Base-by-base conservation (phyloP, 2,888 invertebrate species). In the Rhingia rostrata region DNA sequence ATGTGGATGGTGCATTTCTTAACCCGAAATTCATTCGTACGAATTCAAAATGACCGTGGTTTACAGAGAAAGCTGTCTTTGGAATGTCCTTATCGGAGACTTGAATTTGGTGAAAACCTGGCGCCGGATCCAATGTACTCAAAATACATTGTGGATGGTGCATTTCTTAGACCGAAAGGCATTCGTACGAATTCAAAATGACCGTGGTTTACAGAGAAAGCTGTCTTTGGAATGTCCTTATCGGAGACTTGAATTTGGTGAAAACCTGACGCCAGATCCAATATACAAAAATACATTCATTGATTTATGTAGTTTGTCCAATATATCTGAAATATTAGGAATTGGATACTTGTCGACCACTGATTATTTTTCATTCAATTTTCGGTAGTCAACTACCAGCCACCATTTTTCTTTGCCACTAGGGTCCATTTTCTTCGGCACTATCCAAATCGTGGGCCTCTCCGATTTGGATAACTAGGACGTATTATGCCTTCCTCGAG, bases 261-360 rank as follows among this genome's bases (percentile, higher is more conserved):
- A n/a, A n/a, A n/a, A n/a, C 89, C 89, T 0, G 86, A 88, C 0
- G 88, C 88, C 0, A 89, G 45, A 67, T 89, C 89, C 0, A 88
- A 33, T 10, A 87, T 88, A 0, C 89, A 72, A 69, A 91, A 91
- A 83, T 90, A 91, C 81, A 88, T 87, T 2, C 87, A n/a, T n/a
- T n/a, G n/a, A 86, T 64, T 88, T 87, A 41, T 89, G 89, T 75
- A 90, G 69, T 83, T 90, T 88, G 73, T 90, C 89, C 35, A 63
- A 12, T 4, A 72, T 72, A 4, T 60, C 70, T 0, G 61, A 12
- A 5, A 66, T 75, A 10, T 74, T 64, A 37, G 79, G 72, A 12
- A 58, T 70, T 5, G 72, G 72, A 9, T 70, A 79, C 9, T 14
- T 22, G 7, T 72, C 72, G 0, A 56, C 60, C 4, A 70, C 30